Percentiles rank a stretch among this genome's conserved stretches.
phyloP scores from a whole-genome alignment of 2,113 vertebrate species.

The Gobiocypris rarus region DNA sequence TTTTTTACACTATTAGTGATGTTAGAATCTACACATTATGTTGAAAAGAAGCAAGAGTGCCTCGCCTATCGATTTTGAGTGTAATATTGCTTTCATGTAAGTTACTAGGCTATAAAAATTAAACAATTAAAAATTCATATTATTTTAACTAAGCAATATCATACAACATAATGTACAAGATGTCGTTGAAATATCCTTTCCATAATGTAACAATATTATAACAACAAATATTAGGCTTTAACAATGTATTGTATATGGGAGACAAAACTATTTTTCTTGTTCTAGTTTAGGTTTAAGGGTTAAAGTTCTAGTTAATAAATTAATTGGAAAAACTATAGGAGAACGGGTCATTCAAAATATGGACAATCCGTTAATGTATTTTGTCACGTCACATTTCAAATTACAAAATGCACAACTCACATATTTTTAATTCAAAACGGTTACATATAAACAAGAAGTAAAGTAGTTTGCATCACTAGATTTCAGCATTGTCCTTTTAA shows the following conservation, averaged over 20 bases:
- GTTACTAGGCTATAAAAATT: no score
- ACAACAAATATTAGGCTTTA: not conserved
- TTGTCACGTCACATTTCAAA: not conserved
- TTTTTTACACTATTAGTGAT: not conserved
- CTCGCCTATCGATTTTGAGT: not conserved
- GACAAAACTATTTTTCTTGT: not conserved
- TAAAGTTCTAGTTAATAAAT: not conserved
- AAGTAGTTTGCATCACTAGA: not conserved
- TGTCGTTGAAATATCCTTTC: no score
- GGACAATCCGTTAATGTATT: not conserved
- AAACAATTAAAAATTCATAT: no score
- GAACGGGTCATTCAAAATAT: not conserved
- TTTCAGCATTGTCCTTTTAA: not conserved
- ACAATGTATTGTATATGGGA: not conserved
- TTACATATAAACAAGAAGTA: no score
- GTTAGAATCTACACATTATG: not conserved
- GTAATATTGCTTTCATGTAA: not conserved
- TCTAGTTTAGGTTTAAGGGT: not conserved
- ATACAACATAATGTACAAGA: not conserved
- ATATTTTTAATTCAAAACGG: no score
- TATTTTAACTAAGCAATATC: not conserved
- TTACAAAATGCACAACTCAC: not conserved
- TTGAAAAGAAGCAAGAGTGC: not conserved
- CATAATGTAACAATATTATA: no score
- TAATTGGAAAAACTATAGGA: not conserved